Base-by-base conservation (phyloP, 1,140 invertebrate genomes). In the Pteromalus puparum region DNA sequence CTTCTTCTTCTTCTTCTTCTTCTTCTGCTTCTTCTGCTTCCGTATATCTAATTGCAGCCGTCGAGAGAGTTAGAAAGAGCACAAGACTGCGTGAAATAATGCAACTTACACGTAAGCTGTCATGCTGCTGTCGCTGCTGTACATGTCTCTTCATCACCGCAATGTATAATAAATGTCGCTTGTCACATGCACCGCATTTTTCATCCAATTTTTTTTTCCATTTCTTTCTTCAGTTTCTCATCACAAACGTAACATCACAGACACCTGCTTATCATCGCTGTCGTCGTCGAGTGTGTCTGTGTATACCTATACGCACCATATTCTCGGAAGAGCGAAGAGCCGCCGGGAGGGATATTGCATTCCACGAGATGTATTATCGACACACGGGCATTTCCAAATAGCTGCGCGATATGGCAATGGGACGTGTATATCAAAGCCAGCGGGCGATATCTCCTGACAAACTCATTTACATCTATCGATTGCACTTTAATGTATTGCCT, bases 401-500 rank as follows among this genome's bases (percentile, higher is more conserved):
- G 12, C 46, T 10, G 46, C 15, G 15, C 42, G 30, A 34, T 34
- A 42, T 42, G 9, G 38, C 38, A 18, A 48, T 13, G 3, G 46
- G 10, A 61, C 53, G 53, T n/a, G 18, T 21, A 61, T 61, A 61
- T 61, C 6, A 61, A 42, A 42, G 38, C 38, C 53, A 61, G 18
- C 21, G 13, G 15, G 1, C 13, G 48, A 61, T 61, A 61, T n/a
- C 6, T n/a, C 21, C 10, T 18, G 46, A n/a, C 53, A 61, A 2
- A 68, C 34, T 79, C 18, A 68, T 68, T 79, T 42, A 79, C 28
- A 68, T 68, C 10, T 79, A 68, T 79, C 77, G 28, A 79, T 67
- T 68, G 67, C 24, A 78, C 5, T 42, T 5, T 13, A 34, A 79
- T 79, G 2, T 12, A 46, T 75, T 48, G 46, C 12, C 21, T 61